Evolutionary conservation across 2,113 vertebrate genomes (phyloP), one percentile per base, ranked within the genome.

Genomic region (Gopherus flavomarginatus): DNA sequence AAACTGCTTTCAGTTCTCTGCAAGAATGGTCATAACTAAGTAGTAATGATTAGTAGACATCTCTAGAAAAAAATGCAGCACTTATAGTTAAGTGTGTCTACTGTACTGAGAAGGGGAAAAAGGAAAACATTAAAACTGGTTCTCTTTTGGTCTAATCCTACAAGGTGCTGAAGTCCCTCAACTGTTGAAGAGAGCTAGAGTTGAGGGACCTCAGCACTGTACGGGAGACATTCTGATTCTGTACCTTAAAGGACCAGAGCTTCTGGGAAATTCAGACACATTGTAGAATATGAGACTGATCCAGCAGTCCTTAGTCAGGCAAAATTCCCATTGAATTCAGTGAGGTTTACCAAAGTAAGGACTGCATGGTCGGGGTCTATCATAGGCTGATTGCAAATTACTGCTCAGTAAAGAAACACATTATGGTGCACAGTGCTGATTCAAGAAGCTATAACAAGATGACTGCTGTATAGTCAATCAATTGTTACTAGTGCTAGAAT

Each of bases 391-490:
- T 52, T 78, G 12, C 75, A 93, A 22, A 4, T 80, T 47, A 81
- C 19, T 90, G 24, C 77, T 92, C 72, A 84, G n/a, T 69, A 86
- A 93, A 38, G 3, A 86, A 79, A 72, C 22, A 59, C 53, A 13
- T 42, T 96, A 90, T 2, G 47, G 94, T 88, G 47, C 19, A 38
- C 19, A 92, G 29, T 53, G 53, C 49, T 91, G 89, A 92, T 83
- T 95, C 75, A 93, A 14, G 62, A 94, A 83, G 93, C 81, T 88
- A 49, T 81, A 92, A 89, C 78, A 93, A 85, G n/a, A 86, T 75
- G 72, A 85, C 59, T 89, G 80, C 10, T 81, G 26, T 57, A 50
- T 44, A 91, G 95, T 92, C 89, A 94, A 95, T 90, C 27, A 88
- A 31, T 92, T 95, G 52, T 87, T 90, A 75, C 24, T 87, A 77